These are phyloP conservation scores for Chesias legatella DNA, from an alignment of 2,888 invertebrate genomes.

Conservation along the genomic window DNA sequence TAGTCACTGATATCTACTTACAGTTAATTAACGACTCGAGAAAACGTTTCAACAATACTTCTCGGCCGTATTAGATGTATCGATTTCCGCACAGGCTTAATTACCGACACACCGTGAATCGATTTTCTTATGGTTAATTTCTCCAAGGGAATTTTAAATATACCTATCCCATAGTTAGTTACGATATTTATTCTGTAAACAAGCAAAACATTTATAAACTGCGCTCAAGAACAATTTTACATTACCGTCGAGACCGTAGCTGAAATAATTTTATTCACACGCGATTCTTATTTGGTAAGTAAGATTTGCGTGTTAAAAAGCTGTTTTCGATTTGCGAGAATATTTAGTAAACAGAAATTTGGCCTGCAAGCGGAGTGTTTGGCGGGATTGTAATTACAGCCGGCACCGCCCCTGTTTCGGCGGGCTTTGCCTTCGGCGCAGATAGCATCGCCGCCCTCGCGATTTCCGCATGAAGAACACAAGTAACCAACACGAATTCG, in stretches of 20 bases:
- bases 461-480: constrained; percentile 45
- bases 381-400: constrained; percentile 63
- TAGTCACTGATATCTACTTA: constrained; percentile 20
- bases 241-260: constrained; percentile 48
- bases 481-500: constrained; percentile 40
- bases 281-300: constrained; percentile 52
- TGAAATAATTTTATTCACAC: constrained; percentile 64
- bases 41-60: constrained; percentile 24
- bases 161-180: constrained; percentile 30
- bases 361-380: constrained; percentile 49
- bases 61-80: constrained; percentile 13
- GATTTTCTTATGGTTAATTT: constrained; percentile 31
- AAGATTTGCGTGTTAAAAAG: constrained; percentile 68
- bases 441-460: constrained; percentile 58
- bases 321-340: constrained; percentile 62
- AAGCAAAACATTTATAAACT: constrained; percentile 44
- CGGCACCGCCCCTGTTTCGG: constrained; percentile 61
- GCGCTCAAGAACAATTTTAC: constrained; percentile 34
- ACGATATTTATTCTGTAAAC: constrained; percentile 39
- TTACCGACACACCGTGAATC: constrained; percentile 20
- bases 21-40: constrained; percentile 25
- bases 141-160: constrained; percentile 13
- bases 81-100: constrained; percentile 16
- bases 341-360: constrained; percentile 65
- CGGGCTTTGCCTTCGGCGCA: constrained; percentile 47